phyloP scores from a whole-genome alignment of 2,797 vertebrate species.

The Bryconaethiops microstoma region DNA sequence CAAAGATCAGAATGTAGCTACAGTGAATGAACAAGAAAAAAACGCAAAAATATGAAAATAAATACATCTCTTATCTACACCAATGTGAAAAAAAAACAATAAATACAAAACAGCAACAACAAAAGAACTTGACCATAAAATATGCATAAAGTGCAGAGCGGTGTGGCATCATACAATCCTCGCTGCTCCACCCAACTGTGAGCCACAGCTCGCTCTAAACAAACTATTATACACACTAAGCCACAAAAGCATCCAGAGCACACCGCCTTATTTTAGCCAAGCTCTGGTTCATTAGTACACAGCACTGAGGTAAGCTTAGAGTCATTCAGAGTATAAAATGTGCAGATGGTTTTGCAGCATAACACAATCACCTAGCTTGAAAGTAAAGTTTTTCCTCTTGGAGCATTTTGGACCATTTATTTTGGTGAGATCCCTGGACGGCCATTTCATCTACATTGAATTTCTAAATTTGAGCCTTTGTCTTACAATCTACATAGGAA shows the following conservation, averaged over 20 bases:
- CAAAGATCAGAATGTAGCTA: constrained; percentile 12
- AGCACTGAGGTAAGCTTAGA: constrained; percentile 26
- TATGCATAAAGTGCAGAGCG: constrained; percentile 52
- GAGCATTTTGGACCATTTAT: too few relatives aligned
- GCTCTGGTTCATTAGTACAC: background rate
- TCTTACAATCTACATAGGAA: background rate
- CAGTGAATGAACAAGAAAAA: constrained; percentile 30
- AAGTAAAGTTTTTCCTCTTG: background rate
- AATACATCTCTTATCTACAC: constrained; percentile 41
- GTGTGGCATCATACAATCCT: background rate
- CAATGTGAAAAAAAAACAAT: background rate
- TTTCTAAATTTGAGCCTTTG: background rate
- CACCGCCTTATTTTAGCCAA: background rate
- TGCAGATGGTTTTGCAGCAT: constrained; percentile 2
- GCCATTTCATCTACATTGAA: background rate
- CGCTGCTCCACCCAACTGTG: background rate
- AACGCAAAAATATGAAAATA: constrained; percentile 41
- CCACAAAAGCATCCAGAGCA: background rate
- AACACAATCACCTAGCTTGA: background rate
- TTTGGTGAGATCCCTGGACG: background rate
- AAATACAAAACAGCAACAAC: constrained; percentile 21
- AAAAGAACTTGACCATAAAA: constrained; percentile 20
- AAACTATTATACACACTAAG: background rate
- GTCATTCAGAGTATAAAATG: background rate
- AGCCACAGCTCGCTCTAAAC: background rate